Evolutionary conservation across 2,113 vertebrate species (phyloP), one percentile per base, ranked within the genome.

Genomic region (Nothobranchius furzeri): DNA sequence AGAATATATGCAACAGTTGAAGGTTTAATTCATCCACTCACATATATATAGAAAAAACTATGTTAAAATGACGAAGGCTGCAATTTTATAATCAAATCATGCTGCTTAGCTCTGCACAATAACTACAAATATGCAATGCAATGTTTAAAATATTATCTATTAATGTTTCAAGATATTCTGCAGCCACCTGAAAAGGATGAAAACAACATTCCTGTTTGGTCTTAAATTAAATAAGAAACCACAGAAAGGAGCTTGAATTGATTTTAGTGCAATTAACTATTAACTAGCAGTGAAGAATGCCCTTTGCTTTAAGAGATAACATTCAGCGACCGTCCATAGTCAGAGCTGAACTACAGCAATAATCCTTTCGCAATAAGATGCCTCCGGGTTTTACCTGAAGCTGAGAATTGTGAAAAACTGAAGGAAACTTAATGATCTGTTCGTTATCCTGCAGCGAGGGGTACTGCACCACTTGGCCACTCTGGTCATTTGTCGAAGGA

Each of bases 311-410:
- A 1, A 53, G 50, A 70, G 70, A 86, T 75, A 78, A 75, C 52
- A 63, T 14, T 57, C 50, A 17, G 24, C 30, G 36, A 9, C 7
- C 20, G 59, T 12, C 40, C 37, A 65, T 2, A 51, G 17, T 24
- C 36, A 54, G 6, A 51, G 47, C 4, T 8, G 12, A 13, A 12
- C 62, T 59, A 45, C 6, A 13, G n/a, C 36, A 59, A 20, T 15
- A 1, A 12, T 3, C 4, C 4, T 48, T 37, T 57, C 12, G 9
- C 40, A 47, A 51, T 1, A 53, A 63, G 25, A 50, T 8, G 1
- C 50, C 40, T 53, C 6, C 14, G 9, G 47, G 13, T 3, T 17
- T 86, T 92, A 93, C 92, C 92, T 92, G 60, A 62, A 72, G 70
- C 68, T 79, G 81, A 62, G 61, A 64, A 63, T 70, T 53, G 40